Percentiles rank a stretch among this genome's conserved stretches.
Conservation (phyloP, 2,797 vertebrate species). For the Peromyscus nudipes region DNA sequence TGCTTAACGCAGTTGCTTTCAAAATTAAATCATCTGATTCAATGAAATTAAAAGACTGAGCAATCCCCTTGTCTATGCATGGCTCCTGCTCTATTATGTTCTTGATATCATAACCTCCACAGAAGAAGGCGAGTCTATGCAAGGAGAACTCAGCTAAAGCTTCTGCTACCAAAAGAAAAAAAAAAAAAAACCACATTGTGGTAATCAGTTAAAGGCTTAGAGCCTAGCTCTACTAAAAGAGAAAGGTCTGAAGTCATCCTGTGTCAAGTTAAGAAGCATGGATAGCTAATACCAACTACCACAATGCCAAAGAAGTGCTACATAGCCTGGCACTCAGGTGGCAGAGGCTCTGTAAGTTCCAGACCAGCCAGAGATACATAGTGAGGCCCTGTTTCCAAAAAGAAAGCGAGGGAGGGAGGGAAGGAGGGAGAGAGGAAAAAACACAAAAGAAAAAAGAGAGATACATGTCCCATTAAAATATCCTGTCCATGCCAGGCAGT, state of each 20-base stretch:
- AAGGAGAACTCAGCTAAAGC: constrained; percentile 4
- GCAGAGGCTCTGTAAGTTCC: neutral
- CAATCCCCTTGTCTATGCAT: neutral
- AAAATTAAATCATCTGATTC: neutral
- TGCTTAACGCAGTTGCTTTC: neutral
- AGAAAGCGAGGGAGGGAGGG: fast-evolving
- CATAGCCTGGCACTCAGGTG: neutral
- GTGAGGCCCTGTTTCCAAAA: neutral
- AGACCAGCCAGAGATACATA: neutral
- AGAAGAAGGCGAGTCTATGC: neutral
- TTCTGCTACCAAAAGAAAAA: neutral
- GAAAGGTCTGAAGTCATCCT: neutral
- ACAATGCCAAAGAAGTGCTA: neutral
- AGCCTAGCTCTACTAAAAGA: neutral
- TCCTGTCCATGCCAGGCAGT: neutral
- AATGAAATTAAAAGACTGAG: neutral
- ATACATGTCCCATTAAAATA: neutral
- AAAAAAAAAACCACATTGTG: neutral
- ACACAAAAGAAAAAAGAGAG: neutral
- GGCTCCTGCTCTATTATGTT: neutral
- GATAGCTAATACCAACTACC: neutral
- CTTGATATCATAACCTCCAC: neutral
- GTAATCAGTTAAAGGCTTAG: neutral
- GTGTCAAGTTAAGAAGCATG: neutral
- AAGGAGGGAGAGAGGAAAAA: fast-evolving